phyloP scores from a whole-genome alignment of 2,888 invertebrate species.

The Gryllus longicercus region DNA sequence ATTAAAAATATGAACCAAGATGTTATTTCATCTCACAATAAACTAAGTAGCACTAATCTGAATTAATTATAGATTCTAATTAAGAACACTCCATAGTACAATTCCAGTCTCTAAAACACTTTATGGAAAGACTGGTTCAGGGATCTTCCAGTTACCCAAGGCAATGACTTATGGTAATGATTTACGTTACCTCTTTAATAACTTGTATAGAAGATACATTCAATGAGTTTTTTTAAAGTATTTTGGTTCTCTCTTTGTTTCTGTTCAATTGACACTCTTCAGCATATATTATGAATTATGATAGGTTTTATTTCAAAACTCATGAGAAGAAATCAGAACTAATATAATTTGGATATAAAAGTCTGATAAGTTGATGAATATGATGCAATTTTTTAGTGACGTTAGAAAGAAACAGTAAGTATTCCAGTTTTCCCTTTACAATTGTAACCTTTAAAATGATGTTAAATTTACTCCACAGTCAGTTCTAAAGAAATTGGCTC shows the following conservation, averaged over 20 bases:
- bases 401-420: too few relatives aligned
- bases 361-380: too few relatives aligned
- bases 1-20: slow-evolving; percentile 33
- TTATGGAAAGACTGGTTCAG: slow-evolving; percentile 21
- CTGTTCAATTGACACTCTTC: too few relatives aligned
- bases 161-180: slow-evolving; percentile 22
- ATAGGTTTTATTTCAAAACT: too few relatives aligned
- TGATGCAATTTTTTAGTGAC: too few relatives aligned
- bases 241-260: too few relatives aligned
- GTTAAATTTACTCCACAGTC: not conserved
- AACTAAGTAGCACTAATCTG: slow-evolving; percentile 28
- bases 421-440: too few relatives aligned
- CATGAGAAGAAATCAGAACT: too few relatives aligned
- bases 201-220: too few relatives aligned
- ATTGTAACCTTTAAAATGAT: not conserved
- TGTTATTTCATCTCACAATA: slow-evolving; percentile 24
- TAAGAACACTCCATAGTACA: slow-evolving; percentile 24
- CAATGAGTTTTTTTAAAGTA: too few relatives aligned
- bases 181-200: not conserved
- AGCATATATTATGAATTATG: too few relatives aligned
- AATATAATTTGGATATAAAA: too few relatives aligned
- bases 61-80: slow-evolving; percentile 19
- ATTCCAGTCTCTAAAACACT: slow-evolving; percentile 18
- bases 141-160: slow-evolving; percentile 23
- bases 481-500: not conserved